These are phyloP conservation scores for Machimus rusticus DNA, from an alignment of 2,888 invertebrate genomes.

Conservation along the genomic window DNA sequence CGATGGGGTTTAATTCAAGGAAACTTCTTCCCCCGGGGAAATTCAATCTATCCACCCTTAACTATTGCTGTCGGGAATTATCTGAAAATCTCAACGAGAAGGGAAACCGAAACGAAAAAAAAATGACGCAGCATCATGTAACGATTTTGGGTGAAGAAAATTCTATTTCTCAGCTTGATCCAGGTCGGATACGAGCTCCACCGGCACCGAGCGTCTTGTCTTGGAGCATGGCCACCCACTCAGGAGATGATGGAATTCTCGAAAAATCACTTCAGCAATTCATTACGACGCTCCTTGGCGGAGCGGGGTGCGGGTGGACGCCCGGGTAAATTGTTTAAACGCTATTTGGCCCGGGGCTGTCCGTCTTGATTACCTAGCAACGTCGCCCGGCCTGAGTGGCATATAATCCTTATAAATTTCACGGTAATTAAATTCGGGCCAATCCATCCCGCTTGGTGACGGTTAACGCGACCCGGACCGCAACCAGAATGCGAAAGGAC, in stretches of 20 bases:
- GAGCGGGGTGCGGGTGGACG: neutral
- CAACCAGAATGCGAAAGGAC: constrained; percentile 9
- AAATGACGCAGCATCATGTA: neutral
- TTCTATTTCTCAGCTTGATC: neutral
- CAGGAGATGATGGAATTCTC: neutral
- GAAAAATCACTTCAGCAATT: constrained; percentile 2
- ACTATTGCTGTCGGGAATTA: neutral
- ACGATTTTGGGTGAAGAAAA: neutral
- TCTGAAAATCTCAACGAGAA: neutral
- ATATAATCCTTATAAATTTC: constrained; percentile 24
- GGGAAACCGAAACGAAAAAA: neutral
- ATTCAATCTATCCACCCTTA: neutral
- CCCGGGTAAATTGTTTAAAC: neutral
- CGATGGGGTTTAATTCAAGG: neutral
- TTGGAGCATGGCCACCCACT: neutral
- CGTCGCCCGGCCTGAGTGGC: neutral
- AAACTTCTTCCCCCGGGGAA: neutral
- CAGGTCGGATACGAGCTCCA: neutral
- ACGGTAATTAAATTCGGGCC: constrained; percentile 27
- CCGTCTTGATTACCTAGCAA: neutral
- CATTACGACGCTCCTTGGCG: neutral
- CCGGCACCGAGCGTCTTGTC: neutral
- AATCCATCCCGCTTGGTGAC: constrained; percentile 1
- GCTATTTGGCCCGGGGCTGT: neutral
- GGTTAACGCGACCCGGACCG: neutral